These are phyloP conservation scores for Vesta saturnalis DNA, from an alignment of 2,888 invertebrate genomes.

Conservation along the genomic window DNA sequence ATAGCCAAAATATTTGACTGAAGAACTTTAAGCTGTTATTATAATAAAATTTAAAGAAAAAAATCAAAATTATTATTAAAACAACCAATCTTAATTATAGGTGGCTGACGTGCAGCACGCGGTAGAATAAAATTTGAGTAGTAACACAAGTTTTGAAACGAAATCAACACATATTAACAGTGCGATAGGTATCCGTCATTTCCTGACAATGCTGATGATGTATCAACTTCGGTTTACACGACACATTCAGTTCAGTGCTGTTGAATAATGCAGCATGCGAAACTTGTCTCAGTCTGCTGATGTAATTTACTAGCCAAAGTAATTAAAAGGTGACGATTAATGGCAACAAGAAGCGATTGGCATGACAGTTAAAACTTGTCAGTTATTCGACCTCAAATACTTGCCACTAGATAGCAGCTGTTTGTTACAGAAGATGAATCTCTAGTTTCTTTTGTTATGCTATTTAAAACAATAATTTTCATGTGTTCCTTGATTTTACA, in stretches of 20 bases:
- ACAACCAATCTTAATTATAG: conserved; percentile 17
- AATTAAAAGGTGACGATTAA: conserved; percentile 65
- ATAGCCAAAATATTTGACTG: too few species aligned
- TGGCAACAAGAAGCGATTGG: conserved; percentile 62
- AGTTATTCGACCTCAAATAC: conserved; percentile 39
- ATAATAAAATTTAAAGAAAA: conserved; percentile 10
- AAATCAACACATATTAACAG: conserved; percentile 28
- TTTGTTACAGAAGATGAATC: conserved; percentile 17
- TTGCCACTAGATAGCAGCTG: conserved; percentile 32
- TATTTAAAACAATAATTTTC: too few species aligned
- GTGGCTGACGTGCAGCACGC: conserved; percentile 26
- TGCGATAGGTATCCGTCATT: conserved; percentile 33
- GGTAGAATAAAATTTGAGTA: conserved; percentile 10
- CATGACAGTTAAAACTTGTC: conserved; percentile 48
- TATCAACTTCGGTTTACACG: conserved; percentile 34
- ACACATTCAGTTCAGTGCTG: conserved; percentile 38
- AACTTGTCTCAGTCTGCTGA: conserved; percentile 44
- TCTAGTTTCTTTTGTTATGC: too few species aligned
- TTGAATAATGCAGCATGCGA: conserved; percentile 48
- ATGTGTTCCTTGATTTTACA: too few species aligned
- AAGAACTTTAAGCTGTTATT: conserved; percentile 15
- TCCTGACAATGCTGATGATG: conserved; percentile 37
- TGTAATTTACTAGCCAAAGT: conserved; percentile 52
- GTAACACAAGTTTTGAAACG: conserved; percentile 19
- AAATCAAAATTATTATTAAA: background rate